phyloP scores from a whole-genome alignment of 2,797 vertebrate species.

The Rhabdophis nuchalis region DNA sequence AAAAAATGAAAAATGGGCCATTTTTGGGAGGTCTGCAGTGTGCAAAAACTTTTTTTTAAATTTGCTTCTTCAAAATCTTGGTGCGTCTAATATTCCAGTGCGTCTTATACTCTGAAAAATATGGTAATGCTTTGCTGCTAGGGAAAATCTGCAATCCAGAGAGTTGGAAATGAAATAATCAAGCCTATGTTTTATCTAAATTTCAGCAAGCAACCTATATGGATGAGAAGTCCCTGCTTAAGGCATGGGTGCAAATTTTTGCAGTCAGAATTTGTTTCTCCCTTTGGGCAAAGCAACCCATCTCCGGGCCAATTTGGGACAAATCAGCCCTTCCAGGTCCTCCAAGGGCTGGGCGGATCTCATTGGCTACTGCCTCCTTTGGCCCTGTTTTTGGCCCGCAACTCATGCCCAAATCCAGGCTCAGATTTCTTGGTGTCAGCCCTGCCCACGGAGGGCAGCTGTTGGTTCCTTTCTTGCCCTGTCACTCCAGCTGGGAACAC shows the following conservation, averaged over 20 bases:
- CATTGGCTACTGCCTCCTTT: neutral
- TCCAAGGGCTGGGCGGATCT: neutral
- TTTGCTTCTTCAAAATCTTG: too few species aligned
- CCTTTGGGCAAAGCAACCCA: neutral
- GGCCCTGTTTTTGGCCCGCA: neutral
- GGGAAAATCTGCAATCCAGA: neutral
- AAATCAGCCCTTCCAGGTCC: neutral
- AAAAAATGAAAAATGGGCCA: too few species aligned
- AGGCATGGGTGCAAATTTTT: neutral
- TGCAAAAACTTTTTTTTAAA: too few species aligned
- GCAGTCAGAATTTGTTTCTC: neutral
- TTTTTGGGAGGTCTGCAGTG: too few species aligned
- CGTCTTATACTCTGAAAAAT: too few species aligned
- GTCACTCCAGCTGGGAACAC: conserved; percentile 59
- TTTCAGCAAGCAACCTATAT: neutral
- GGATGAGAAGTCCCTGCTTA: neutral
- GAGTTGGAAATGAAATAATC: neutral
- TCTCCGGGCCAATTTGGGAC: neutral
- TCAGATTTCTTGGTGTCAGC: conserved; percentile 80
- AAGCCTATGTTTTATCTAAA: neutral
- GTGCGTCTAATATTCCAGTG: too few species aligned
- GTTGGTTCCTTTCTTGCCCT: conserved; percentile 68
- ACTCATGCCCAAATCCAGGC: conserved; percentile 26
- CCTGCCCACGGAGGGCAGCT: conserved; percentile 69
- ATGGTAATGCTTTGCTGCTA: neutral